Conservation (phyloP, 2,888 invertebrate genomes). For the Clivina fossor region DNA sequence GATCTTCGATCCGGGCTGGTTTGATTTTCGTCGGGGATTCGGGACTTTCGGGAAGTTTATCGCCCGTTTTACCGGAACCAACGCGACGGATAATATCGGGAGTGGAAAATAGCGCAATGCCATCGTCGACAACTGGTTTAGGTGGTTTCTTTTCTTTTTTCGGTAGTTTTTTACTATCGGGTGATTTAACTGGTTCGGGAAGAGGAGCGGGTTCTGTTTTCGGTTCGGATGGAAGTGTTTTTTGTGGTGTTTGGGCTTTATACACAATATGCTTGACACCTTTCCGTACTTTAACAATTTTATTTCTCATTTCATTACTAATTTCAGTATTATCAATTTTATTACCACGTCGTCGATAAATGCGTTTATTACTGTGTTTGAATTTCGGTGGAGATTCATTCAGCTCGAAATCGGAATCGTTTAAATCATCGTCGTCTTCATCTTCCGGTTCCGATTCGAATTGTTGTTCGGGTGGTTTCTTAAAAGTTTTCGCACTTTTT, state of each 20-base stretch:
- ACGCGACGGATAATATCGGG: constrained; percentile 77
- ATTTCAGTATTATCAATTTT: constrained; percentile 36
- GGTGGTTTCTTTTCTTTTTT: constrained; percentile 55
- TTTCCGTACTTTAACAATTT: constrained; percentile 33
- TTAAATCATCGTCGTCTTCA: constrained; percentile 49
- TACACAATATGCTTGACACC: constrained; percentile 27
- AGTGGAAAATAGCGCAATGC: constrained; percentile 74
- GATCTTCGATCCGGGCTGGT: constrained; percentile 50
- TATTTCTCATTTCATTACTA: constrained; percentile 25
- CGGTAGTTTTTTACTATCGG: constrained; percentile 45
- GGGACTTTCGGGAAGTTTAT: constrained; percentile 43
- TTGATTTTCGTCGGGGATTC: constrained; percentile 39
- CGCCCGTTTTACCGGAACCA: constrained; percentile 46
- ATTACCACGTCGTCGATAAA: constrained; percentile 40
- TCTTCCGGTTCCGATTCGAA: constrained; percentile 50
- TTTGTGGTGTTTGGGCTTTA: constrained; percentile 25
- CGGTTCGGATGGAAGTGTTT: constrained; percentile 32
- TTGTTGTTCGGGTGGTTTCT: constrained; percentile 29
- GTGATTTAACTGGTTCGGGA: constrained; percentile 46
- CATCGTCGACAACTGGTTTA: constrained; percentile 60
- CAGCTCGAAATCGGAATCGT: constrained; percentile 58
- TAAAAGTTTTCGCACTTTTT: constrained; percentile 33
- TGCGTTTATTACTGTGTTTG: constrained; percentile 41
- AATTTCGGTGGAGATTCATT: constrained; percentile 44
- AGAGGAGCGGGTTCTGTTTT: constrained; percentile 32